Evolutionary conservation across 35 echinoderm and acorn worm species (phyloP).

Genomic region (Amphiura filiformis): DNA sequence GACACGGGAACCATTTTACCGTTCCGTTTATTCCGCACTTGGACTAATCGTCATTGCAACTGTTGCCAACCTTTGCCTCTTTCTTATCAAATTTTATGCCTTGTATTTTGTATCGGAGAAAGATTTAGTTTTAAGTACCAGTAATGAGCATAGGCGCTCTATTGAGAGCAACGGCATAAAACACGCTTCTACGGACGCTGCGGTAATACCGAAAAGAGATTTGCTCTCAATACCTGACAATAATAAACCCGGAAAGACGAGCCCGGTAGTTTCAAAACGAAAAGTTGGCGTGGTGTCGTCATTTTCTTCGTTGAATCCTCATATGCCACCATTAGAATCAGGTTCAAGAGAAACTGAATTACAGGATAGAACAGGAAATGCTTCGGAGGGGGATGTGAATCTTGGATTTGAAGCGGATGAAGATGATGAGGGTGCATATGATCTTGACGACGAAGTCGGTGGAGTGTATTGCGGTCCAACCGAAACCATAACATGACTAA

Average conservation of each 20-base stretch:
- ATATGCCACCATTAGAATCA: neutral
- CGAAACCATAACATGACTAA: neutral
- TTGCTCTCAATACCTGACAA: neutral
- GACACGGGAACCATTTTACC: neutral
- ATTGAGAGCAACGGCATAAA: neutral
- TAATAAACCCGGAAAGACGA: neutral
- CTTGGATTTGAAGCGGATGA: neutral
- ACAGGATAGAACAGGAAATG: neutral
- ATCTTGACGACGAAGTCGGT: neutral
- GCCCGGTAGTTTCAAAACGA: neutral
- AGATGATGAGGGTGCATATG: neutral
- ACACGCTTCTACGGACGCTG: too few relatives aligned
- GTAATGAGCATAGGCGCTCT: neutral
- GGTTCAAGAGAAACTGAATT: neutral
- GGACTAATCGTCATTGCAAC: neutral
- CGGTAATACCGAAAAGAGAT: neutral
- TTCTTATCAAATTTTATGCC: slow-evolving; percentile 2
- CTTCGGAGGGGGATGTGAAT: neutral
- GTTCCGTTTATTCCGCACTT: neutral
- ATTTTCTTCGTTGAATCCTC: neutral
- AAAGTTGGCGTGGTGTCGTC: neutral
- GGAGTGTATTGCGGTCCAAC: neutral
- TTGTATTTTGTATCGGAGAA: neutral
- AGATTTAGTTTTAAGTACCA: neutral
- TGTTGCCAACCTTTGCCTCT: neutral